Base-by-base conservation (phyloP, 2,888 invertebrate species). In the Trichogramma evanescens region DNA sequence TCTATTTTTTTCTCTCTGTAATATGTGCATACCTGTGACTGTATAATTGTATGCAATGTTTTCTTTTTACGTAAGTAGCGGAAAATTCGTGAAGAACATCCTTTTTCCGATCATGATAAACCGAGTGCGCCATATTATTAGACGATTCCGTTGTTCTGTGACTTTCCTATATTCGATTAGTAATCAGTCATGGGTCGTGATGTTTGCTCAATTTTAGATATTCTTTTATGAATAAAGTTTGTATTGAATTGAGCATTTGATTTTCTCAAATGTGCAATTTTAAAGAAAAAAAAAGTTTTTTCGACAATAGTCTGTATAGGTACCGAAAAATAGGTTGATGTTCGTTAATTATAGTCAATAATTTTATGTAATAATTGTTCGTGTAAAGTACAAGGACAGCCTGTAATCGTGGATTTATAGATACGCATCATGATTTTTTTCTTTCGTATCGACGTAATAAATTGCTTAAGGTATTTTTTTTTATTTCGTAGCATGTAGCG, bases 41-140 rank as follows among this genome's bases (percentile, higher is more conserved):
- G 8, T 42, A 38, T 10, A 43, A 43, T 26, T 40, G 26, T 6
- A 38, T 46, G 39, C 50, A 8, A 48, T 44, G 5, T 13, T 55
- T 55, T 41, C 13, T 10, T 48, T 10, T 43, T n/a, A 42, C 54
- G 42, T 10, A 48, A 26, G 42, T 40, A 58, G 55, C 41, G 46
- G 55, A 48, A 54, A 62, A 62, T 62, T 58, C 52, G 44, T 56
- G 48, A 43, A 50, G 10, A 54, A 54, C 9, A 39, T 43, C 6
- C 42, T 10, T 51, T 41, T 45, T 50, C 6, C 26, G 26, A 26
- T 26, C 26, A 26, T 26, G 26, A 26, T 26, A 26, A 26, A 49
- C 43, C 38, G 26, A 26, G 8, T 49, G 7, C 48, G 49, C 44
- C 55, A 53, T 49, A 49, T 44, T 26, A 26, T 26, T 26, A 54